Evolutionary conservation across 2,113 vertebrate genomes (phyloP).

Genomic region (Donacobius atricapilla): DNA sequence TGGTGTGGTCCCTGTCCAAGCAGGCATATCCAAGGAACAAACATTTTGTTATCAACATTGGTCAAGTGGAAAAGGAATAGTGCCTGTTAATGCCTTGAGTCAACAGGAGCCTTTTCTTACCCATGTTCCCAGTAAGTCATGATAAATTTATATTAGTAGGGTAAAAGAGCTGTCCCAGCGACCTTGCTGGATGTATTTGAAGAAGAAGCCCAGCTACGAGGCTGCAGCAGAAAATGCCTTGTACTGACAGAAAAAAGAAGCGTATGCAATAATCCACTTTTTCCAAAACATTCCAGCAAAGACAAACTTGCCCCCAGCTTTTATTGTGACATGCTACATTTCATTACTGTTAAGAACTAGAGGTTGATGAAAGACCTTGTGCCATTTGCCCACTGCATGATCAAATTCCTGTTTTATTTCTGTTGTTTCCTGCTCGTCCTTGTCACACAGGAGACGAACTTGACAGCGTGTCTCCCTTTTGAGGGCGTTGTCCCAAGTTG

Average conservation of each 20-base stretch:
- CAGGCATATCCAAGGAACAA: background rate
- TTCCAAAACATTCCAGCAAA: background rate
- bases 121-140: background rate
- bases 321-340: background rate
- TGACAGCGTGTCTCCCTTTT: background rate
- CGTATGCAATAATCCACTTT: background rate
- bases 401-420: background rate
- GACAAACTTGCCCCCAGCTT: background rate
- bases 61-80: fast-evolving
- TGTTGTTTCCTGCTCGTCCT: background rate
- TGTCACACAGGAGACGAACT: background rate
- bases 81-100: background rate
- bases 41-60: fast-evolving
- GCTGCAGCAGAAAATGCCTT: background rate
- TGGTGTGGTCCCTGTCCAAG: background rate
- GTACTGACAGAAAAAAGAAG: background rate
- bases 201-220: background rate
- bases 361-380: background rate
- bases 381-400: background rate
- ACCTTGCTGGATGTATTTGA: background rate
- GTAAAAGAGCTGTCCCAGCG: background rate
- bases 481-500: background rate
- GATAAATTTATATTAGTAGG: background rate
- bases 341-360: background rate
- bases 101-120: background rate